Evolutionary conservation across 2,113 vertebrate genomes (phyloP), one percentile per base, ranked within the genome.

Genomic region (Amazona vittata): DNA sequence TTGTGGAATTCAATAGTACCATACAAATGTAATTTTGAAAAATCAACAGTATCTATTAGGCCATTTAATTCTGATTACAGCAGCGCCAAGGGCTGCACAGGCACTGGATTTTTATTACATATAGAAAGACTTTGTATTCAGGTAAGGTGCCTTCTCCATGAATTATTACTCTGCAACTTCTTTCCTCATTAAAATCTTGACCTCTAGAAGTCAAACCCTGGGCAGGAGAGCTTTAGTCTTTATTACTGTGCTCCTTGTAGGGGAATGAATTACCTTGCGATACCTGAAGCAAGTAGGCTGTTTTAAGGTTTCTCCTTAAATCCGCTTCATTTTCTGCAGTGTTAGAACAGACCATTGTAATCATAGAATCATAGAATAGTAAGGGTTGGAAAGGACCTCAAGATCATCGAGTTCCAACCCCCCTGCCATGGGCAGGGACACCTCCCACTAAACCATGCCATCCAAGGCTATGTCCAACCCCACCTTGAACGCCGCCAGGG

Each of bases 291-390:
- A 41, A 46, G 78, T 15, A 63, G 79, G 75, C 39, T 78, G 86
- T 25, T 95, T 90, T 83, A 46, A 71, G 90, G 86, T 47, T 91
- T 89, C 96, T 91, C 85, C 80, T 94, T 73, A 92, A 96, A 89
- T 83, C 85, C 33, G 28, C 88, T 89, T 93, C 63, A 81, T 89
- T 93, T 93, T 59, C 47, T 26, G 60, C 71, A 84, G 89, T 16
- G 6, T 94, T 90, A 93, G 63, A 59, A 41, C 35, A 17, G 49
- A 73, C 39, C 11, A 1, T 1, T 94, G 63, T 67, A 60, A 35
- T 37, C 37, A 37, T 37, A 37, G 37, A 37, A 37, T 37, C 37
- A 37, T 37, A 37, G 37, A 37, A 37, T 9, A 37, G 37, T 37
- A 2, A 37, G 37, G 37, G 37, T 37, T 37, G 37, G 37, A 37